Conservation (phyloP, 1,140 invertebrate genomes). For the Scylla paramamosain region DNA sequence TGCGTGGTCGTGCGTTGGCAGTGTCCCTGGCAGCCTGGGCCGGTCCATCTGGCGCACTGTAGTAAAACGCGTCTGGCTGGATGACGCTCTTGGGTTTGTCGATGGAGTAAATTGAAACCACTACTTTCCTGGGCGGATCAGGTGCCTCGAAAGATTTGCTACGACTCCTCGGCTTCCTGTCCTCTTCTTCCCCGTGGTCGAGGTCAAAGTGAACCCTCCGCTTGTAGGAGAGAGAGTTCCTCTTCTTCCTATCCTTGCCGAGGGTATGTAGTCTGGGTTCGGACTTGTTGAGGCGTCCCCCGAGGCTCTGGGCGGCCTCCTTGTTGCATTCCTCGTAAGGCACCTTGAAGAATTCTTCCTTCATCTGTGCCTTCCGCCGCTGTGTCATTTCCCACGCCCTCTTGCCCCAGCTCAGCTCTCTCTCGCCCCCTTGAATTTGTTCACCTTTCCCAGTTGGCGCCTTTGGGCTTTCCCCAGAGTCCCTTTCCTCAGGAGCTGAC, state of each 20-base stretch:
- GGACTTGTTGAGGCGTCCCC: constrained; percentile 67
- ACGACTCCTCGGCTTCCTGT: not conserved
- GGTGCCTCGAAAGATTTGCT: not conserved
- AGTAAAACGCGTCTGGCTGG: not conserved
- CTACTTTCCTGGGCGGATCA: constrained; percentile 30
- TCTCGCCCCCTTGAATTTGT: not conserved
- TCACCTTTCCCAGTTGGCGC: not conserved
- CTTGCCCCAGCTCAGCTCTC: constrained; percentile 57
- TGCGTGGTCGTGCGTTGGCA: not conserved
- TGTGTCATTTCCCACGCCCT: constrained; percentile 74
- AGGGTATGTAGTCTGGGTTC: constrained; percentile 62
- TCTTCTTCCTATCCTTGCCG: constrained; percentile 67
- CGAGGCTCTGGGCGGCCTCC: constrained; percentile 69
- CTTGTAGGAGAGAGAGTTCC: constrained; percentile 67
- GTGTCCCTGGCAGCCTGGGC: not conserved
- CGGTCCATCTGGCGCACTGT: not conserved
- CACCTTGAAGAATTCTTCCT: constrained; percentile 75
- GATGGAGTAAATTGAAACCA: constrained; percentile 59
- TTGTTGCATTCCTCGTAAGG: constrained; percentile 77
- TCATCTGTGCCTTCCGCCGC: constrained; percentile 67
- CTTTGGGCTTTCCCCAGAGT: not conserved
- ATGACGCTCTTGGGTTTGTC: constrained; percentile 37
- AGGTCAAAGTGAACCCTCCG: constrained; percentile 66
- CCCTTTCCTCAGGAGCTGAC: not conserved
- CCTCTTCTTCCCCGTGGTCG: constrained; percentile 30